These are phyloP conservation scores for Nothobranchius kuhntae DNA, from an alignment of 2,113 vertebrate genomes.

Conservation along the genomic window DNA sequence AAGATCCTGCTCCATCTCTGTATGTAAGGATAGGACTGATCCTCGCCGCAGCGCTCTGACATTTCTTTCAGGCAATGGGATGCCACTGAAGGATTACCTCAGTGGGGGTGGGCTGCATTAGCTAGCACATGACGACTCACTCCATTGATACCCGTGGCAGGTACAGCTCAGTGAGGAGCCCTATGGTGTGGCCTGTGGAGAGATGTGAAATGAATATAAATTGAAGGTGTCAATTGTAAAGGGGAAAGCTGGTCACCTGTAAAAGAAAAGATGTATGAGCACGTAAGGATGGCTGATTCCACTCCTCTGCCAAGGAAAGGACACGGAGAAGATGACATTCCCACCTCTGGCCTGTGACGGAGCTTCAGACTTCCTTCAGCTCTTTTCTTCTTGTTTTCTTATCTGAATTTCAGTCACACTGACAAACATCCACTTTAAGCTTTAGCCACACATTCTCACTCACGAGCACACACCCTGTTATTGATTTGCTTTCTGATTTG, in stretches of 20 bases:
- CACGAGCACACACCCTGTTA: constrained; percentile 4
- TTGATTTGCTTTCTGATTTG: constrained; percentile 56
- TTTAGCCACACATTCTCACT: constrained; percentile 1
- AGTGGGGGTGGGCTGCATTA: constrained; percentile 67
- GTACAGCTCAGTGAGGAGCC: constrained; percentile 72
- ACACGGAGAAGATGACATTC: constrained; percentile 66
- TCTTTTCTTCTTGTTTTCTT: constrained; percentile 5
- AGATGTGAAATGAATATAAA: constrained; percentile 81
- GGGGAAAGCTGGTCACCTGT: constrained; percentile 77
- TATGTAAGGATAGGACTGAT: constrained; percentile 58
- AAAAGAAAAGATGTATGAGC: constrained; percentile 80
- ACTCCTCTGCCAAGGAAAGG: constrained; percentile 57
- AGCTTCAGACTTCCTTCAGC: constrained; percentile 44
- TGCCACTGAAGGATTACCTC: constrained; percentile 70
- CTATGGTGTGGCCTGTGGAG: constrained; percentile 54
- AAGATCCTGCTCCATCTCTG: constrained; percentile 67
- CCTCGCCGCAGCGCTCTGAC: constrained; percentile 63
- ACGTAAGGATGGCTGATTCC: constrained; percentile 75
- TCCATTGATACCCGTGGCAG: constrained; percentile 69
- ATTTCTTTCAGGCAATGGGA: constrained; percentile 69
- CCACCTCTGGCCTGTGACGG: constrained; percentile 65
- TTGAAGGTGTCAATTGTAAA: constrained; percentile 80
- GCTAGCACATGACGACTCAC: constrained; percentile 64
- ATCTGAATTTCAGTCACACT: constrained; percentile 27
- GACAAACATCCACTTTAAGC: constrained; percentile 18